Evolutionary conservation across 2,113 vertebrate species (phyloP).

Genomic region (Erpornis zantholeuca): DNA sequence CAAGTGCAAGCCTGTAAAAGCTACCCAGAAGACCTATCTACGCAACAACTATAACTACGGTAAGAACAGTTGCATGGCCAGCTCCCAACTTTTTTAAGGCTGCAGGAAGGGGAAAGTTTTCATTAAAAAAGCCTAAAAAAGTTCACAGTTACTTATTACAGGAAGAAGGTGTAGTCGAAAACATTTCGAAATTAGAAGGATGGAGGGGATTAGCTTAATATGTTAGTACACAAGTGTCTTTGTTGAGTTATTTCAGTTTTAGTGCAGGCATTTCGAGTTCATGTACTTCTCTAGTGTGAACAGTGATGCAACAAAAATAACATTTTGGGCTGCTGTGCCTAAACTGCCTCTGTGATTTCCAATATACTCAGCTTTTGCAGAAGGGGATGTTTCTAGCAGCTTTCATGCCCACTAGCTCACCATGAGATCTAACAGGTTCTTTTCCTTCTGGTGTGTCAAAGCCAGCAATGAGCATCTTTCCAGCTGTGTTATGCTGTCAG

Average conservation of each 20-base stretch:
- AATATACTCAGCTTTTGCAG: neutral
- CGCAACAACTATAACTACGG: conserved; percentile 98
- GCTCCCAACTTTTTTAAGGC: neutral
- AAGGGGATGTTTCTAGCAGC: neutral
- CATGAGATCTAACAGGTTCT: neutral
- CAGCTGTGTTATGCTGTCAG: neutral
- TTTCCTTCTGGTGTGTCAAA: fast-evolving
- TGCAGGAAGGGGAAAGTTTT: neutral
- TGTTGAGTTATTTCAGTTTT: neutral
- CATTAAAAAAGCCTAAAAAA: neutral
- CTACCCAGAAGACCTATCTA: conserved; percentile 84
- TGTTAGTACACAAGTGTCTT: neutral
- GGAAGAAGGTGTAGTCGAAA: neutral
- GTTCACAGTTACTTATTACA: neutral
- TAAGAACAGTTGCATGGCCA: conserved; percentile 64
- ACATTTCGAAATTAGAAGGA: neutral
- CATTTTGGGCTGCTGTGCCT: neutral
- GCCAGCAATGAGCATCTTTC: neutral
- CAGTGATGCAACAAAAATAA: neutral
- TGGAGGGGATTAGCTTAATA: neutral
- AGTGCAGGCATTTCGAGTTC: neutral
- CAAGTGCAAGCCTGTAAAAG: conserved; percentile 85
- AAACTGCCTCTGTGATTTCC: neutral
- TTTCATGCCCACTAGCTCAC: neutral
- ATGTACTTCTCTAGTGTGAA: neutral